phyloP scores from a whole-genome alignment of 2,797 vertebrate species.

The Coracias cyanogaster region DNA sequence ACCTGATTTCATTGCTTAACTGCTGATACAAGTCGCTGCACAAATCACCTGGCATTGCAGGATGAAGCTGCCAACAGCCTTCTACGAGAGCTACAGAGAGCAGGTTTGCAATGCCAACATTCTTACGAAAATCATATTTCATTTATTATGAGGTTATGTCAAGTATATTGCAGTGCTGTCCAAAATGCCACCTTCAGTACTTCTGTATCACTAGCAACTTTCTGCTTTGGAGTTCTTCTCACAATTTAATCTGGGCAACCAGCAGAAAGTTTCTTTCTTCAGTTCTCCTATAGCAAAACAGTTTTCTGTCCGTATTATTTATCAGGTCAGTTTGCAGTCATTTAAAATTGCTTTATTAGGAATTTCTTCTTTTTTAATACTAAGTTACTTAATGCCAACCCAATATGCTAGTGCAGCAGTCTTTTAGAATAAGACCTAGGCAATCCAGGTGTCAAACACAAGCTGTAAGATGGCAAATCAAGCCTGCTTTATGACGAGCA shows the following conservation, averaged over 20 bases:
- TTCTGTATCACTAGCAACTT: background rate
- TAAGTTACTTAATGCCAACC: background rate
- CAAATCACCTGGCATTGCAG: conserved; percentile 31
- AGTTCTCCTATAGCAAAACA: background rate
- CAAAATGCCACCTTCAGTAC: background rate
- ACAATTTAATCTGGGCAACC: background rate
- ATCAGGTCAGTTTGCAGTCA: background rate
- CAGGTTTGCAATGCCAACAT: background rate
- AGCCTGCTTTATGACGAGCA: background rate
- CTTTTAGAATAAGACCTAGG: background rate
- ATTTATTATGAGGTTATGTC: background rate
- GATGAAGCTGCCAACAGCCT: conserved; percentile 3
- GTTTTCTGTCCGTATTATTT: background rate
- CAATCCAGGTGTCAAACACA: background rate
- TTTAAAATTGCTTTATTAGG: background rate
- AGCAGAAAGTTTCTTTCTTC: background rate
- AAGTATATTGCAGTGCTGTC: background rate
- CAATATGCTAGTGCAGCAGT: background rate
- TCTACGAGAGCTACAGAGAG: background rate
- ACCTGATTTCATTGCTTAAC: conserved; percentile 61
- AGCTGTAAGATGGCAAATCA: background rate
- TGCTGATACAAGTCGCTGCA: conserved; percentile 62
- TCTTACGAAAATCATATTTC: background rate
- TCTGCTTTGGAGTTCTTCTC: background rate
- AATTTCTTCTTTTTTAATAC: background rate